These are phyloP conservation scores for Rhombomys opimus DNA, from an alignment of 2,113 vertebrate species.

Conservation along the genomic window DNA sequence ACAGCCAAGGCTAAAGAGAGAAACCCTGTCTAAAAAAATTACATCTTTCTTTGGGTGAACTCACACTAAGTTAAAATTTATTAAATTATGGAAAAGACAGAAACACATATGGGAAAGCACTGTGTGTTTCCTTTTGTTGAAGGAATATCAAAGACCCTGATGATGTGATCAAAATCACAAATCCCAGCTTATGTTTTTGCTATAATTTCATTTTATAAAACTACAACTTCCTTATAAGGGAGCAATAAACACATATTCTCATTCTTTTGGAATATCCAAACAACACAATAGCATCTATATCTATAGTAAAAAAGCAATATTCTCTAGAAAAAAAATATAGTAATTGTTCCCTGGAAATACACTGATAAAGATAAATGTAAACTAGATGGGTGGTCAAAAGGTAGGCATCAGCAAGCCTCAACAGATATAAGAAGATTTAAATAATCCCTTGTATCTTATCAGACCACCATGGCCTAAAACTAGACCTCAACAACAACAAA, in stretches of 20 bases:
- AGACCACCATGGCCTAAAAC: no score
- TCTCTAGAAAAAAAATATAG: neutral
- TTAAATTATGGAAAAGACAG: neutral
- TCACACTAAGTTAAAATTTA: neutral
- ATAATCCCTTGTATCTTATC: no score
- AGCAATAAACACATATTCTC: neutral
- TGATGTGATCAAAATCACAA: constrained; percentile 92
- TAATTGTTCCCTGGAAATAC: neutral
- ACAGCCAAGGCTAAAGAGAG: no score
- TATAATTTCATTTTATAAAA: constrained; percentile 87
- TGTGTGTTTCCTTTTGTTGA: constrained; percentile 46
- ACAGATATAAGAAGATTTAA: no score
- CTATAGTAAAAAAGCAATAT: neutral
- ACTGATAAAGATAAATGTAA: neutral
- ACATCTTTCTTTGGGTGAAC: neutral
- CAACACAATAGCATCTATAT: neutral
- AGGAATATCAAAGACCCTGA: constrained; percentile 90
- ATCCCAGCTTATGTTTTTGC: constrained; percentile 89
- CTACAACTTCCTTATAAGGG: neutral
- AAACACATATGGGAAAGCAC: neutral
- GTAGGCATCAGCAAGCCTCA: neutral
- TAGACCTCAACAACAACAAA: no score
- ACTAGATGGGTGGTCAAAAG: neutral
- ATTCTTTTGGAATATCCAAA: neutral
- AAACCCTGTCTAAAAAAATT: no score